These are phyloP conservation scores for Epinotia ramella DNA, from an alignment of 2,888 invertebrate species.

Conservation along the genomic window DNA sequence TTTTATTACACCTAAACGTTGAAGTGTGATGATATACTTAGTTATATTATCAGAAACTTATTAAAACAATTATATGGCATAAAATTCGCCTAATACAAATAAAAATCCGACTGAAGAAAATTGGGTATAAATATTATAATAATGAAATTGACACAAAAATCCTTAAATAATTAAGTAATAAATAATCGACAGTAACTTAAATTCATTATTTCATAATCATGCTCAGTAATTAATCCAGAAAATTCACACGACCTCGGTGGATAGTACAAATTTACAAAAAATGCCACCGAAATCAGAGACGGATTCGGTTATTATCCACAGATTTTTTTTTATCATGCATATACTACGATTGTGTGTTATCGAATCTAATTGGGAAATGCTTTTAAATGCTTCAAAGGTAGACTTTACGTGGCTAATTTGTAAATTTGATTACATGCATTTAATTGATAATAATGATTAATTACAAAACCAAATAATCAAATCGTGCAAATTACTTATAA, in stretches of 20 bases:
- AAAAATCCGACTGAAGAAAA: background rate
- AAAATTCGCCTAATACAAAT: background rate
- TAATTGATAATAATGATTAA: background rate
- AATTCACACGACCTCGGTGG: background rate
- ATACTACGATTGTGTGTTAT: background rate
- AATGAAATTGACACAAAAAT: background rate
- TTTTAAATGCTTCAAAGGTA: background rate
- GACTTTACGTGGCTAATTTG: background rate
- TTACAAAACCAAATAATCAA: constrained; percentile 14
- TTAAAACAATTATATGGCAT: constrained; percentile 8
- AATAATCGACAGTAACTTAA: background rate
- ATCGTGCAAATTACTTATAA: background rate
- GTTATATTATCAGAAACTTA: background rate
- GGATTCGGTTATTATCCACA: background rate
- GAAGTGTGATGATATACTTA: too few species aligned
- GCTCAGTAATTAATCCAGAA: background rate
- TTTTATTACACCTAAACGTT: constrained; percentile 50
- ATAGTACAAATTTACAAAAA: too few species aligned
- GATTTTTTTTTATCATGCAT: too few species aligned
- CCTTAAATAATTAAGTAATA: background rate
- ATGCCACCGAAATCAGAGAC: too few species aligned
- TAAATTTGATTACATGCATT: background rate
- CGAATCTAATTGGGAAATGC: background rate
- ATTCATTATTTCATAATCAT: background rate
- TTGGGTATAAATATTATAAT: background rate